Conservation (phyloP, 2,888 invertebrate genomes). For the Eupithecia tripunctaria region DNA sequence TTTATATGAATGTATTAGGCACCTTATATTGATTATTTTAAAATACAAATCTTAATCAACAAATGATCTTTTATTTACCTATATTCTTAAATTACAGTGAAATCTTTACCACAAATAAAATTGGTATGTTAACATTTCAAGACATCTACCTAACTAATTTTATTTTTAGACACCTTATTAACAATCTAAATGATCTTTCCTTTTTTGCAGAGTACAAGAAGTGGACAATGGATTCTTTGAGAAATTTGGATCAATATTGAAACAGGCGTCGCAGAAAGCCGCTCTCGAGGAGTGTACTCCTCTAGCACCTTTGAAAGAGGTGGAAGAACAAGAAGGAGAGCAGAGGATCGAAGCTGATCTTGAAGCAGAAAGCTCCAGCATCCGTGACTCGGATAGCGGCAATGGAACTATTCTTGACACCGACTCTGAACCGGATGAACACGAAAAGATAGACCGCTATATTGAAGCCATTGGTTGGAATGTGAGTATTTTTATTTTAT, state of each 20-base stretch:
- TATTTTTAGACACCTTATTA: background rate
- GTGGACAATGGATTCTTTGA: constrained; percentile 94
- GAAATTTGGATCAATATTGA: constrained; percentile 90
- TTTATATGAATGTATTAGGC: background rate
- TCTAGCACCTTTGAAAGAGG: constrained; percentile 79
- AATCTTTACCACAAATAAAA: background rate
- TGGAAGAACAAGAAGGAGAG: constrained; percentile 75
- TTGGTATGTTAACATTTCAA: constrained; percentile 1
- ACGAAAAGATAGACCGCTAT: constrained; percentile 86
- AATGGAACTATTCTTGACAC: constrained; percentile 85
- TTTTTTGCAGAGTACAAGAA: constrained; percentile 88
- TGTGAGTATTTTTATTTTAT: constrained; percentile 85
- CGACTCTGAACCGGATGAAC: constrained; percentile 87
- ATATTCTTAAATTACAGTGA: background rate
- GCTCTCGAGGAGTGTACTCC: constrained; percentile 84
- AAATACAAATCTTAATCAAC: background rate
- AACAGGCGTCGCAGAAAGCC: constrained; percentile 86
- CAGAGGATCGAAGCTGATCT: constrained; percentile 66
- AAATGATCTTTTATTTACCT: constrained; percentile 2
- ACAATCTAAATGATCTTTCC: background rate
- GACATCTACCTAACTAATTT: too few species aligned
- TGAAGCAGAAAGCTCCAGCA: constrained; percentile 68
- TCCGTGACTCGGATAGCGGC: constrained; percentile 79
- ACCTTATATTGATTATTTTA: background rate
- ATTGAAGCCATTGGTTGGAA: constrained; percentile 89